Conservation (phyloP, 2,797 vertebrate species). For the Typhlichthys eigenmanni region DNA sequence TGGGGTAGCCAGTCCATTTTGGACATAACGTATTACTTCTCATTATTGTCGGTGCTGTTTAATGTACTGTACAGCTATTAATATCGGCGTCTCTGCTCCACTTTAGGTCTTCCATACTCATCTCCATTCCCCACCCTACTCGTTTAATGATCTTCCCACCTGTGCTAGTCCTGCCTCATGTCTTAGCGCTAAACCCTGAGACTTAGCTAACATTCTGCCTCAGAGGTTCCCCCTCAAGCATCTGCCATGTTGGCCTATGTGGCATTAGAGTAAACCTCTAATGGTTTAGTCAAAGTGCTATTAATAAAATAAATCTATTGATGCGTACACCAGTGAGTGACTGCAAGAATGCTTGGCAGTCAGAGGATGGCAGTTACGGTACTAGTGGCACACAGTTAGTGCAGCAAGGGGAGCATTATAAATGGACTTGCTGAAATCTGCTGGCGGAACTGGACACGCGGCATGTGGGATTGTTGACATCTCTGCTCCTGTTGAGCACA, state of each 20-base stretch:
- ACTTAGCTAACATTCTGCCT: constrained; percentile 30
- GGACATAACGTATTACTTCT: constrained; percentile 46
- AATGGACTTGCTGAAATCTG: constrained; percentile 44
- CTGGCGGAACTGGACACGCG: constrained; percentile 44
- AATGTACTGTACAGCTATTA: constrained; percentile 18
- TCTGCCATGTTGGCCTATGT: constrained; percentile 28
- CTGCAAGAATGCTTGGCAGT: constrained; percentile 31
- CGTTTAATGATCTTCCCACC: constrained; percentile 21
- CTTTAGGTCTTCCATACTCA: background rate
- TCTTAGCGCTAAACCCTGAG: background rate
- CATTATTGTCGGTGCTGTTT: constrained; percentile 9
- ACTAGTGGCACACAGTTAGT: constrained; percentile 15
- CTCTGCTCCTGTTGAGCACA: constrained; percentile 44
- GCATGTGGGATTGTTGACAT: constrained; percentile 37
- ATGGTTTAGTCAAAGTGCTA: constrained; percentile 68
- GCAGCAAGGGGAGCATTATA: constrained; percentile 36
- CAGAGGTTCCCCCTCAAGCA: constrained; percentile 52
- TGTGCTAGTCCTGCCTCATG: constrained; percentile 20
- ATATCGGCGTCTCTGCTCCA: constrained; percentile 4
- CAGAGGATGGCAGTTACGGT: constrained; percentile 1
- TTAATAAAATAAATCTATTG: constrained; percentile 60
- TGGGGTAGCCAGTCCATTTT: constrained; percentile 28
- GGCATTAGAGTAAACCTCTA: constrained; percentile 60
- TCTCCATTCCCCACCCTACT: background rate
- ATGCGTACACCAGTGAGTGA: constrained; percentile 42